These are phyloP conservation scores for Aphidius gifuensis DNA, from an alignment of 1,140 invertebrate species.

Conservation along the genomic window DNA sequence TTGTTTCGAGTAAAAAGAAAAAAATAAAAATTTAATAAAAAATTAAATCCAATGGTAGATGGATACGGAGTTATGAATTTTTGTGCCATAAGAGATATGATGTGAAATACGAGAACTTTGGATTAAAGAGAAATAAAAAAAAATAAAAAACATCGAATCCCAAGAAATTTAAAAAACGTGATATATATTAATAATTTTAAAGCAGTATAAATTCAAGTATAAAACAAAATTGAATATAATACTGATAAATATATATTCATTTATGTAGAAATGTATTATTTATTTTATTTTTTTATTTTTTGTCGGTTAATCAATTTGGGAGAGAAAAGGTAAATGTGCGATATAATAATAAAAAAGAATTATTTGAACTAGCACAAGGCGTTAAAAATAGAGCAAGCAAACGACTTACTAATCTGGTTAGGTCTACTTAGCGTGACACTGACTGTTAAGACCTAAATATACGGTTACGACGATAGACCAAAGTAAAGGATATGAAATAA, in stretches of 20 bases:
- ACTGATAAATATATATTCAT: no score
- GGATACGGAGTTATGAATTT: conserved; percentile 19
- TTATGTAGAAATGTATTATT: no score
- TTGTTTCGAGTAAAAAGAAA: no score
- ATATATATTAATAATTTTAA: conserved; percentile 34
- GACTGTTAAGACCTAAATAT: conserved; percentile 54
- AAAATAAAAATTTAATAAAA: no score
- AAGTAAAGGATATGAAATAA: background rate
- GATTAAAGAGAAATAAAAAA: conserved; percentile 41
- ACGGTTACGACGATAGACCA: conserved; percentile 35
- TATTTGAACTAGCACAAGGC: conserved; percentile 26
- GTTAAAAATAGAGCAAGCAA: conserved; percentile 55
- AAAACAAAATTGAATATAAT: no score
- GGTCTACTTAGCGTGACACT: conserved; percentile 53
- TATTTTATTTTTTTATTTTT: no score
- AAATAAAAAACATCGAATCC: conserved; percentile 54
- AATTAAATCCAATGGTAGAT: no score
- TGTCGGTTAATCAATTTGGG: no score
- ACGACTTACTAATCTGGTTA: conserved; percentile 56
- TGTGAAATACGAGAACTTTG: conserved; percentile 53
- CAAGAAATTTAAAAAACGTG: conserved; percentile 49
- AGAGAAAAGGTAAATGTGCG: no score
- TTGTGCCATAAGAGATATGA: conserved; percentile 50
- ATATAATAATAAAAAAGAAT: background rate
- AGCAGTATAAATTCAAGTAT: no score